Conservation (phyloP, 2,797 vertebrate species). For the Silurus aristotelis region DNA sequence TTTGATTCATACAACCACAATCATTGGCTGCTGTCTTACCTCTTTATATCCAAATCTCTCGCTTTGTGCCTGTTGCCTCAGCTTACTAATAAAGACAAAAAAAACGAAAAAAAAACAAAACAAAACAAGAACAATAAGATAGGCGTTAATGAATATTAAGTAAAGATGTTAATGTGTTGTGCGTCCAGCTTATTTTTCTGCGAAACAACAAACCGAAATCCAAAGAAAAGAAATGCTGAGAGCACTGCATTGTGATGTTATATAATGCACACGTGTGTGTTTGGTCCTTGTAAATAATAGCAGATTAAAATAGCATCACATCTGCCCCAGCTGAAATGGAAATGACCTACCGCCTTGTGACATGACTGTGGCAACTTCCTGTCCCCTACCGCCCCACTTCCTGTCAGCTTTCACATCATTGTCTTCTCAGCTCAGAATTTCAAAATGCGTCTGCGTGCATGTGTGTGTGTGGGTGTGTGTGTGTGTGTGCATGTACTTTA, state of each 20-base stretch:
- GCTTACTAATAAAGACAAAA: conserved; percentile 75
- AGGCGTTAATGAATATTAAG: neutral
- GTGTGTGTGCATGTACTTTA: conserved; percentile 57
- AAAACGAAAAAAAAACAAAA: neutral
- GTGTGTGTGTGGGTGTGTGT: conserved; percentile 26
- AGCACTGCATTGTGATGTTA: conserved; percentile 11
- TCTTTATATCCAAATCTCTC: conserved; percentile 92
- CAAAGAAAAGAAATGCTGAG: neutral
- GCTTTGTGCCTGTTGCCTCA: conserved; percentile 90
- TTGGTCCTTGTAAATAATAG: conserved; percentile 29
- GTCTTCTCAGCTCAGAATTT: conserved; percentile 62
- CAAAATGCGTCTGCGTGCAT: conserved; percentile 26
- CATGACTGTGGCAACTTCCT: conserved; percentile 57
- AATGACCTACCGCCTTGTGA: conserved; percentile 42
- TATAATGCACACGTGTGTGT: conserved; percentile 10
- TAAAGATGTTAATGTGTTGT: neutral
- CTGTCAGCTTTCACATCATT: conserved; percentile 65
- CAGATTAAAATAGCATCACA: conserved; percentile 36
- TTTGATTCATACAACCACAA: neutral
- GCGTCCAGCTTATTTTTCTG: neutral
- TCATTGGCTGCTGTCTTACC: conserved; percentile 69
- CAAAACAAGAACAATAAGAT: neutral
- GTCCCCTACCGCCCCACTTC: conserved; percentile 71
- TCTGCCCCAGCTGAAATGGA: conserved; percentile 14
- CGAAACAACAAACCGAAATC: neutral